Base-by-base conservation (phyloP, 2,113 vertebrate genomes). In the Malurus melanocephalus region DNA sequence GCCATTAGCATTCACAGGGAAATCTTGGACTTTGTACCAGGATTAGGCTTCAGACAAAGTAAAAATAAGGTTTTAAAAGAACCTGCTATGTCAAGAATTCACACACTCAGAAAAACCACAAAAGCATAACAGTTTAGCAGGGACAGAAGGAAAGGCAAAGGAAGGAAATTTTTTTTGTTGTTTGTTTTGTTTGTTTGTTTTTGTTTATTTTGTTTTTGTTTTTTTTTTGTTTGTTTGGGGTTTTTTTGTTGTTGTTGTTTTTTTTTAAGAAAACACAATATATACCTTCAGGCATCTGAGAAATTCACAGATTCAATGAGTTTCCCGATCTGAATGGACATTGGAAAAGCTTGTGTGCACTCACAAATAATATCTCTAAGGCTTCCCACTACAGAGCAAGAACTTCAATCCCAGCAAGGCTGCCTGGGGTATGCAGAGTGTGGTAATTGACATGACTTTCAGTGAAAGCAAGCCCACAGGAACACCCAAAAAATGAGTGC, bases 391-490 rank as follows among this genome's bases (percentile, higher is more conserved):
- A 24, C 43, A 78, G 40, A 80, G 11, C 0, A 3, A 88, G 23
- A 3, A 16, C 45, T 77, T 86, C 52, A 86, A 60, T 56, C 32
- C 30, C 49, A 71, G 43, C 16, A 59, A 52, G 30, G 61, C 56
- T 91, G 40, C 21, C 45, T 67, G 35, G 10, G 12, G 27, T 80
- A 42, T 43, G 17, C n/a, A 28, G 61, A 83, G 13, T 49, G 13
- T 10, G 48, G 45, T 48, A 88, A 78, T 1, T 80, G 65, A 71
- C 90, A 60, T 19, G 65, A 64, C 42, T 57, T 87, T 77, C 11
- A 3, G 48, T 49, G 52, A 78, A 91, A 93, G 65, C 30, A 88
- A 90, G 35, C 62, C 65, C 88, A 74, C 24, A 88, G 65, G 65
- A 90, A 57, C 33, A 75, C 24, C 49, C 49, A 65, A 57, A 66